Evolutionary conservation across 1,140 invertebrate species (phyloP).

Genomic region (Drosophila eugracilis): DNA sequence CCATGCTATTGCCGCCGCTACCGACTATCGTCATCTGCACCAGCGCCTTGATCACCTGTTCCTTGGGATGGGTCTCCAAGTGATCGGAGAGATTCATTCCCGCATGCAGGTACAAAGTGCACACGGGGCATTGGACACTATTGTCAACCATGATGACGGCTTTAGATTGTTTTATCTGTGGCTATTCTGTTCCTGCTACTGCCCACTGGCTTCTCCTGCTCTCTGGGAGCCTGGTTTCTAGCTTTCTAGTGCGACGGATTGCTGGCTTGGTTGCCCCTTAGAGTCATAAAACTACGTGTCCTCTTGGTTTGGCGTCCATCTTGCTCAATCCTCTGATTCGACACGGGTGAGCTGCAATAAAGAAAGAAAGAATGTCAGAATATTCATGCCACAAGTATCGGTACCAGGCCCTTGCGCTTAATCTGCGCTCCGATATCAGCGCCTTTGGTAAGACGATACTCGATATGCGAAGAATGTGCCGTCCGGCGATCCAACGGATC

Average conservation of each 20-base stretch:
- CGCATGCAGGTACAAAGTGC: conserved; percentile 92
- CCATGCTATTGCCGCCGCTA: conserved; percentile 45
- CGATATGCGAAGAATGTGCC: conserved; percentile 41
- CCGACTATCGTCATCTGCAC: conserved; percentile 85
- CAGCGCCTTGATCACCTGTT: conserved; percentile 93
- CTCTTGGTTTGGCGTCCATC: conserved; percentile 51
- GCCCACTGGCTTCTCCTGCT: conserved; percentile 7
- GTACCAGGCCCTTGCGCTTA: conserved; percentile 15
- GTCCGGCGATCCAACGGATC: conserved; percentile 22
- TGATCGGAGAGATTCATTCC: conserved; percentile 92
- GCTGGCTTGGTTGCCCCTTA: conserved; percentile 34
- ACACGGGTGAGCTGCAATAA: conserved; percentile 32
- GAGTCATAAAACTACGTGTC: conserved; percentile 67
- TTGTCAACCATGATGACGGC: conserved; percentile 86
- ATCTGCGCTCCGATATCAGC: conserved; percentile 35
- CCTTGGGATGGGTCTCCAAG: conserved; percentile 93
- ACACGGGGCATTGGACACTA: conserved; percentile 90
- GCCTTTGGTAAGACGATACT: conserved; percentile 26
- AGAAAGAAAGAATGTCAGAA: conserved; percentile 32
- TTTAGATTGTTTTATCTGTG: conserved; percentile 16
- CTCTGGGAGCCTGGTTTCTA: conserved; percentile 12
- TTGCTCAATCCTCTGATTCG: conserved; percentile 60
- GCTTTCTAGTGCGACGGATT: conserved; percentile 17
- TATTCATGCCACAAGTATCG: conserved; percentile 2
- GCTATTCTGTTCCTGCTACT: conserved; percentile 11